Base-by-base conservation (phyloP, 2,888 invertebrate species). In the Noctua janthe region DNA sequence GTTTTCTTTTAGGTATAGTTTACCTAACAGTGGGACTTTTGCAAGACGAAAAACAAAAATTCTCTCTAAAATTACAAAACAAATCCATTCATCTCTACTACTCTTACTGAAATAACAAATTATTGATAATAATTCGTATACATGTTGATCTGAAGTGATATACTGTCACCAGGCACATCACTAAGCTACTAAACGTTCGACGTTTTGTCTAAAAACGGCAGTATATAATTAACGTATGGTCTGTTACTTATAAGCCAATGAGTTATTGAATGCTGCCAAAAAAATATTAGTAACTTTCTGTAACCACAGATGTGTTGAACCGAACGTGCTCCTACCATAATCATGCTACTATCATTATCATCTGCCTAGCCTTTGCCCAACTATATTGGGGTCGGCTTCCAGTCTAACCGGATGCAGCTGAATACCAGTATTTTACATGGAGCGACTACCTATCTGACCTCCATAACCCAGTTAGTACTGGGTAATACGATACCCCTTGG, bases 1-100 rank as follows among this genome's bases (percentile, higher is more conserved):
- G 39, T 62, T 76, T 79, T 85, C 78, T 82, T 82, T 71, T 78
- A 71, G 15, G 11, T 23, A 39, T 43, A 54, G 64, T 64, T 49
- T 51, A 35, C 20, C 23, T n/a, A 29, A 72, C 39, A 54, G n/a
- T 13, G 35, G 23, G 29, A 71, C 35, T n/a, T 20, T n/a, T 39
- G 3, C 39, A 15, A 10, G n/a, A 3, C 49, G 39, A 47, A 47
- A 43, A 43, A 43, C 0, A 43, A 43, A 8, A n/a, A n/a, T n/a
- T n/a, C n/a, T n/a, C 47, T 29, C 6, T n/a, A 62, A n/a, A 62
- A 59, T 29, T 0, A 6, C 7, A 29, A 29, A 29, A 29, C 15
- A 62, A 4, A 43, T 39, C 2, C 15, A 29, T 62, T 62, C 2
- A 7, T 62, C 62, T 62, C 62, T 2, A 15, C 15, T 29, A 29